phyloP scores from a whole-genome alignment of 2,113 vertebrate genomes.

The Gnathonemus longibarbis region DNA sequence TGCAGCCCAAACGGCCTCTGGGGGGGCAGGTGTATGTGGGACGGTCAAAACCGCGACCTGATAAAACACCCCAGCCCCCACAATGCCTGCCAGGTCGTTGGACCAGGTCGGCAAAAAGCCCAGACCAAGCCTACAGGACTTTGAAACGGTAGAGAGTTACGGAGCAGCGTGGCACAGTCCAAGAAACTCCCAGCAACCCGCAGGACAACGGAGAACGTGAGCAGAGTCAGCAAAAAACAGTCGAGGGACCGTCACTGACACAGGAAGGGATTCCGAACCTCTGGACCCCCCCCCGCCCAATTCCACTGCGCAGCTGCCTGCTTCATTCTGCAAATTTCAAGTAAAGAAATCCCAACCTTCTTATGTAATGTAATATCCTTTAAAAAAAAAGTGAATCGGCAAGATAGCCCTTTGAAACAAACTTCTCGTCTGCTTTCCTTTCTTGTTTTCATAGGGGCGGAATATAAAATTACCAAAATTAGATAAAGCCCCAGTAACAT shows the following conservation, averaged over 20 bases:
- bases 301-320: neutral
- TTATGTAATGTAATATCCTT: slow-evolving; percentile 20
- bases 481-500: slow-evolving; percentile 30
- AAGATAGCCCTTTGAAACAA: slow-evolving; percentile 28
- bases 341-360: slow-evolving; percentile 8
- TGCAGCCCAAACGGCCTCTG: neutral
- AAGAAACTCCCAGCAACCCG: neutral
- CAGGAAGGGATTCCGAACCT: slow-evolving; percentile 2
- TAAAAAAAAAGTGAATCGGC: slow-evolving; percentile 7
- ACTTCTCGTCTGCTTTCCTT: slow-evolving; percentile 11
- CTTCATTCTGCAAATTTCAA: neutral
- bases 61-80: neutral
- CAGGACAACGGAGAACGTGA: neutral
- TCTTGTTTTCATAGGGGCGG: slow-evolving; percentile 13
- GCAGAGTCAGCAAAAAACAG: neutral
- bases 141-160: neutral
- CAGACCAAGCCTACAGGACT: neutral
- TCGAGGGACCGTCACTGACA: neutral
- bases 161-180: neutral
- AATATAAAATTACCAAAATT: slow-evolving; percentile 34
- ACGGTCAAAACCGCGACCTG: neutral
- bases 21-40: neutral
- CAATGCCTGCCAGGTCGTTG: neutral
- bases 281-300: neutral
- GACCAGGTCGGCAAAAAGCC: neutral